Evolutionary conservation across 1,140 invertebrate genomes (phyloP), one percentile per base, ranked within the genome.

Genomic region (Pseudomyrmex concolor): DNA sequence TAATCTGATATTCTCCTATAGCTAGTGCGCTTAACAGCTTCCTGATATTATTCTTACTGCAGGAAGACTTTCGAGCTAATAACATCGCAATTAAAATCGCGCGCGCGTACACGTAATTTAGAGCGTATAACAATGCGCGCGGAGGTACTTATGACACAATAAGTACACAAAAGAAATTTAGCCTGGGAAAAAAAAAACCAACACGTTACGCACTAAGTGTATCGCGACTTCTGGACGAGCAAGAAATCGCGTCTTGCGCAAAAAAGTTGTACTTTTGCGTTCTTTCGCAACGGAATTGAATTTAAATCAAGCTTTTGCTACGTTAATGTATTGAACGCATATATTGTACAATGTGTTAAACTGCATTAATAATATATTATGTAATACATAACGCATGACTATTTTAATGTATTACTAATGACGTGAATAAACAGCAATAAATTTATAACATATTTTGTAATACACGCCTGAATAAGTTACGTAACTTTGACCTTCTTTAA

Each of bases 91-190:
- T 81, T 74, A 34, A 50, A 67, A 60, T 54, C 34, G 13, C 48
- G 73, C 34, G 13, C 9, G n/a, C 8, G n/a, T 15, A 50, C 10
- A 25, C 50, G 55, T 66, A 80, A 71, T 60, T 50, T 10, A n/a
- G 17, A 45, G 68, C 50, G 48, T 43, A 71, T 50, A 72, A 51
- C 8, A 66, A 48, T 83, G 57, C 73, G 34, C 59, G 70, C 68
- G 62, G 50, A 82, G 55, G 59, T 45, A 73, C 70, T 82, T 82
- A 74, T 74, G 57, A 74, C 68, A 82, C 78, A 73, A 74, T 80
- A 70, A 70, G 10, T 51, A 51, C 13, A 1, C 48, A 45, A 59
- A 45, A 71, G 55, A 70, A 59, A 55, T 43, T 80, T 59, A 80
- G 59, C 55, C 3, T 59, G 76, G 12, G 19, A 60, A 34, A 70